Base-by-base conservation (phyloP, 2,113 vertebrate genomes). In the Fulica atra region DNA sequence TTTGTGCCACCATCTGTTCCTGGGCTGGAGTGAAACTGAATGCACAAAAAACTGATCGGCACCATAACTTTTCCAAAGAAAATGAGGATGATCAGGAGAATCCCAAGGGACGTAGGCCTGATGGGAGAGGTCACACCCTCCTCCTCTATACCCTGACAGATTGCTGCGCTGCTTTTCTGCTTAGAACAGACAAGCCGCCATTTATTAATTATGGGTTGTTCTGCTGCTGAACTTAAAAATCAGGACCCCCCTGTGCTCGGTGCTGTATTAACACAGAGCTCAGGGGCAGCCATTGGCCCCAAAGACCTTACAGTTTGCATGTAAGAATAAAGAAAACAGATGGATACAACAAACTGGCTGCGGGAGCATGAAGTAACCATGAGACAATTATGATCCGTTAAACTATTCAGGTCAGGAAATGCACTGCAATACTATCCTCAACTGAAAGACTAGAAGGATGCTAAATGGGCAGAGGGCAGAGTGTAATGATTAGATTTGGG, bases 1-100 rank as follows among this genome's bases (percentile, higher is more conserved):
- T 96, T 95, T 97, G 93, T 96, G 96, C 94, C 94, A 95, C 96
- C 96, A 95, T 97, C 93, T 96, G 96, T 97, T 97, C 96, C 88
- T 82, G 94, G 92, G 96, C 93, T 96, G 95, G 89, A 96, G 83
- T 73, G 96, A 91, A 96, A 96, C 92, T 92, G 96, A 97, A 96
- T 95, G 95, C 88, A 96, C 95, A 95, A 95, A 96, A 96, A 96
- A 83, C 80, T 89, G 93, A 86, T 92, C 86, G 0, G 88, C 94
- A 94, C 95, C 83, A 91, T 95, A 97, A 96, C 96, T 96, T 97
- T 95, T 81, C 91, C 92, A 96, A 95, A 94, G 95, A 96, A 96
- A 96, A 95, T 70, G 92, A 96, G 93, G 96, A 96, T 95, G 93
- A 94, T 96, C 93, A 85, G 83, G 92, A 91, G 92, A 91, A 91